Base-by-base conservation (phyloP, 2,888 invertebrate genomes). In the Dromius quadrimaculatus region DNA sequence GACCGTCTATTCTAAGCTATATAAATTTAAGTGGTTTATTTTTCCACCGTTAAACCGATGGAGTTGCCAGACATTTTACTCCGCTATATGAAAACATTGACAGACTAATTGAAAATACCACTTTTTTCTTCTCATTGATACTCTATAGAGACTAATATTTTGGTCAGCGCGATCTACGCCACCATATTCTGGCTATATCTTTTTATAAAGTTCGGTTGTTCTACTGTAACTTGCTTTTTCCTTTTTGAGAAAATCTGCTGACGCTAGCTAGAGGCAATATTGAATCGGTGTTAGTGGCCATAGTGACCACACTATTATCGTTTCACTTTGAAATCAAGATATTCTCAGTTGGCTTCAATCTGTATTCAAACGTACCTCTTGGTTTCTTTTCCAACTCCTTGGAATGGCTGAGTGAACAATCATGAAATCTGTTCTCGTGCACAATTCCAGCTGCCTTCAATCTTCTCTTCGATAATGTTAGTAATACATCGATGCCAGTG, bases 31-130 rank as follows among this genome's bases (percentile, higher is more conserved):
- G 47, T 77, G 76, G 45, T 77, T 74, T 38, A 75, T 50, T 70
- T 72, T 74, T 19, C 74, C 76, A 41, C 73, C 74, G 68, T 69
- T 32, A 11, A 62, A 36, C 47, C 73, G 71, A 57, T 76, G 72
- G 17, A 76, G 32, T 41, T 73, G 74, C 75, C 76, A 75, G 8
- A 73, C 65, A 63, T 77, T 78, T 41, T 76, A 76, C 57, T 66
- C 71, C 19, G 73, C 74, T 72, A 73, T 72, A 71, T 76, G 74
- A 23, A 77, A 17, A 36, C 38, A 68, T 34, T 76, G 73, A 23
- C 70, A 47, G 38, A 77, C 62, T 15, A 77, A 59, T 20, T 74
- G 73, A 62, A 77, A 76, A 72, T 78, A 77, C 74, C 75, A 76
- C 32, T 77, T 76, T 69, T 74, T 9, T 73, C 72, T 19, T 73